phyloP scores from a whole-genome alignment of 2,113 vertebrate species.

The Mungos mungo region DNA sequence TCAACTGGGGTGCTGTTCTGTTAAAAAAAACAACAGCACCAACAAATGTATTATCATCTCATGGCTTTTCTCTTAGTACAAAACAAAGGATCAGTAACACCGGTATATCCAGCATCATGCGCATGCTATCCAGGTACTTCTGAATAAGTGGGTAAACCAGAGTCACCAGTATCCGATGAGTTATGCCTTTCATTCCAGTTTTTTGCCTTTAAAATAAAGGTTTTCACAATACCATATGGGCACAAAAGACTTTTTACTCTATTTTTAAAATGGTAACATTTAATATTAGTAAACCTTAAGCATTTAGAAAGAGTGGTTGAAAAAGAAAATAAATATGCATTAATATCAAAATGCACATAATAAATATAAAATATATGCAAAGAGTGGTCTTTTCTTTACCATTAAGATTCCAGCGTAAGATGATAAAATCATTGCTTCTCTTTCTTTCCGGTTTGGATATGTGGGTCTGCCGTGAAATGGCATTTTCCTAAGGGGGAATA shows the following conservation, averaged over 20 bases:
- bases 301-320: constrained; percentile 15
- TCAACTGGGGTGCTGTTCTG: constrained; percentile 90
- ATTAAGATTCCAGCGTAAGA: constrained; percentile 91
- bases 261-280: neutral
- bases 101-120: neutral
- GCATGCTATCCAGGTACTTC: too few relatives aligned
- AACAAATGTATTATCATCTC: constrained; percentile 12
- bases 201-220: constrained; percentile 19
- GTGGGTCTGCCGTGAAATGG: constrained; percentile 3
- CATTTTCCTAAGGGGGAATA: constrained; percentile 74
- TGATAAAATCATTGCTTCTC: constrained; percentile 93
- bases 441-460: constrained; percentile 85
- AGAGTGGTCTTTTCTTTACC: constrained; percentile 81
- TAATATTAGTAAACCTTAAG: neutral
- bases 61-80: neutral
- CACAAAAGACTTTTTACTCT: constrained; percentile 14
- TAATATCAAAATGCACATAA: neutral
- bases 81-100: neutral
- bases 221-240: neutral
- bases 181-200: neutral
- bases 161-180: neutral
- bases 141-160: neutral
- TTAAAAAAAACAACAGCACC: constrained; percentile 59
- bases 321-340: neutral
- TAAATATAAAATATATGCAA: neutral